Percentiles rank a stretch among this genome's conserved stretches.
These are phyloP conservation scores for Eupithecia pulchellata DNA, from an alignment of 2,888 invertebrate species.

Conservation along the genomic window DNA sequence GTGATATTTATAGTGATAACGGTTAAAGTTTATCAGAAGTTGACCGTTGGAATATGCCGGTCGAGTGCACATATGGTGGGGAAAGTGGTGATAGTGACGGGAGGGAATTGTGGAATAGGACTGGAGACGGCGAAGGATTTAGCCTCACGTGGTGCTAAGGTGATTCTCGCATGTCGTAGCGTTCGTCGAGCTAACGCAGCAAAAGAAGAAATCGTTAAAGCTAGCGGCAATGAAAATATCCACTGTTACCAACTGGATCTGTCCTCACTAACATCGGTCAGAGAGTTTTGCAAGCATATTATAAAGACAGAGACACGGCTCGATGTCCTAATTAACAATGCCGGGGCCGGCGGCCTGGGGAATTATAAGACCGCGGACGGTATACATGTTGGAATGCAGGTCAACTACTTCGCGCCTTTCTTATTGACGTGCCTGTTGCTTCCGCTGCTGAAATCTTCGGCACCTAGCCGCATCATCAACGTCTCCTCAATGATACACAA, in stretches of 20 bases:
- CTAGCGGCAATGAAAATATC: slow-evolving; percentile 70
- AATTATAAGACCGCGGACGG: slow-evolving; percentile 87
- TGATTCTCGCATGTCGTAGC: slow-evolving; percentile 82
- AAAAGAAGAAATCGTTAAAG: slow-evolving; percentile 68
- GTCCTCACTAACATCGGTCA: slow-evolving; percentile 76
- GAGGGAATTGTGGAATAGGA: slow-evolving; percentile 82
- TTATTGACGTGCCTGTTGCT: slow-evolving; percentile 87
- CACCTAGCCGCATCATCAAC: slow-evolving; percentile 87
- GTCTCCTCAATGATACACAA: slow-evolving; percentile 86
- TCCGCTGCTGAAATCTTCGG: slow-evolving; percentile 82
- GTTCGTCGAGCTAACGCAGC: slow-evolving; percentile 69
- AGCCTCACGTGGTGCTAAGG: slow-evolving; percentile 79
- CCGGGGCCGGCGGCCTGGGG: slow-evolving; percentile 80
- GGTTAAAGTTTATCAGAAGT: slow-evolving; percentile 73
- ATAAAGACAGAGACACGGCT: slow-evolving; percentile 77
- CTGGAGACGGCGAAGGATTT: slow-evolving; percentile 82
- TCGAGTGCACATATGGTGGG: slow-evolving; percentile 79
- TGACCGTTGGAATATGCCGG: slow-evolving; percentile 72
- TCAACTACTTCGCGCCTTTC: slow-evolving; percentile 90
- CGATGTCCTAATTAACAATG: slow-evolving; percentile 87
- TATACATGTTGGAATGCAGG: slow-evolving; percentile 88
- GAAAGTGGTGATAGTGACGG: slow-evolving; percentile 78
- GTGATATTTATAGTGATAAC: slow-evolving; percentile 54
- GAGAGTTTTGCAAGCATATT: slow-evolving; percentile 85
- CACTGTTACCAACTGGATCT: slow-evolving; percentile 73